Percentiles rank a stretch among this genome's conserved stretches.
phyloP scores from a whole-genome alignment of 1,140 invertebrate genomes.

The Nephila pilipes region DNA sequence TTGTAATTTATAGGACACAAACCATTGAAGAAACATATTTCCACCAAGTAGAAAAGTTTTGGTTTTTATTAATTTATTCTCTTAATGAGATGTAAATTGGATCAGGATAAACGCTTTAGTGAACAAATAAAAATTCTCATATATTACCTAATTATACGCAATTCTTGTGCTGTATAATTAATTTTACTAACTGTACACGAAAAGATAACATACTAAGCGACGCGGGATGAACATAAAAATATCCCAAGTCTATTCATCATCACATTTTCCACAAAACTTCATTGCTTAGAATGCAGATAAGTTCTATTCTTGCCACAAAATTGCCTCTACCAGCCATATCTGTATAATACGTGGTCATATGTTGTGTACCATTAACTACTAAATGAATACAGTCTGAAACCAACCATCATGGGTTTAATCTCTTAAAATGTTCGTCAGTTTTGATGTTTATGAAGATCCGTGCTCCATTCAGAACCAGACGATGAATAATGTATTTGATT shows the following conservation, averaged over 20 bases:
- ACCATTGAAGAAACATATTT: no score
- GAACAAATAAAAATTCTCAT: no score
- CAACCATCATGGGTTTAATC: not conserved
- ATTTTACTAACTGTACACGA: not conserved
- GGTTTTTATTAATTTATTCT: no score
- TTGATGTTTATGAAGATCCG: constrained; percentile 18
- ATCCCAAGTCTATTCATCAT: not conserved
- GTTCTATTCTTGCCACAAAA: not conserved
- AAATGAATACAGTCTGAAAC: not conserved
- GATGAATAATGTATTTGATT: constrained; percentile 47
- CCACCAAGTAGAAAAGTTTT: no score
- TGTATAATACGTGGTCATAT: not conserved
- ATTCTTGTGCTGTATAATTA: not conserved
- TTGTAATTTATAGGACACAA: no score
- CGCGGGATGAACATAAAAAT: not conserved
- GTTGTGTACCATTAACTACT: not conserved
- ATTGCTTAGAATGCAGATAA: not conserved
- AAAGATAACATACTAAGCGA: not conserved
- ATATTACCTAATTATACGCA: no score
- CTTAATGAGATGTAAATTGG: no score
- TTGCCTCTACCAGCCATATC: not conserved
- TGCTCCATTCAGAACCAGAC: not conserved
- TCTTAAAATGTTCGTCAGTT: constrained; percentile 35
- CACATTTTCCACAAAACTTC: not conserved
- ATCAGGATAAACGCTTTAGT: no score